Base-by-base conservation (phyloP, 2,888 invertebrate genomes). In the Acanthoscelides obtectus region DNA sequence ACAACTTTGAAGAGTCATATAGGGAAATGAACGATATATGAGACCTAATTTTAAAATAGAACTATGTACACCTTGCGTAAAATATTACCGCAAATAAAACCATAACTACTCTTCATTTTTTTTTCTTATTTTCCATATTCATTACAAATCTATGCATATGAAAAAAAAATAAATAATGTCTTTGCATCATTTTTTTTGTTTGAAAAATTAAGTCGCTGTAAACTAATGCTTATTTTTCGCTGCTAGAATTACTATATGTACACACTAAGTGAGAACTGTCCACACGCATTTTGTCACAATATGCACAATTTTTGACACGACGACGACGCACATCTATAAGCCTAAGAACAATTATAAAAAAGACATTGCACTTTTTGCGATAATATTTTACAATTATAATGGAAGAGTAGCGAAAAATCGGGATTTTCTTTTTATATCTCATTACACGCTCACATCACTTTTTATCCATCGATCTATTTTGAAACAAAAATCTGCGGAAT, bases 361-460 rank as follows among this genome's bases (percentile, higher is more conserved):
- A 73, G 67, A 74, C 72, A 76, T 81, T 81, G 81, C 81, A 81
- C 81, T 77, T 66, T 79, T 81, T 83, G 84, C 84, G 83, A 83
- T 84, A 84, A 84, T 84, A 84, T 83, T 84, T 84, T 84, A 84
- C 83, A 75, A 75, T 68, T 72, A 67, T 73, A 45, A 45, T 45
- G 8, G 12, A 45, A 17, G 45, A 4, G 6, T 1, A 12, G 12
- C 12, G 12, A 45, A 12, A 45, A 3, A 12, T 45, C 45, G 17
- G 45, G 17, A 45, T 45, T 45, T 45, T 17, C 5, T n/a, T n/a
- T n/a, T n/a, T n/a, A n/a, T n/a, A n/a, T n/a, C n/a, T n/a, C n/a
- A n/a, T n/a, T n/a, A n/a, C n/a, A n/a, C n/a, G n/a, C n/a, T n/a
- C n/a, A n/a, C n/a, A n/a, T n/a, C n/a, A n/a, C n/a, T n/a, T n/a